Base-by-base conservation (phyloP, 2,797 vertebrate species). In the Acipenser oxyrinchus region DNA sequence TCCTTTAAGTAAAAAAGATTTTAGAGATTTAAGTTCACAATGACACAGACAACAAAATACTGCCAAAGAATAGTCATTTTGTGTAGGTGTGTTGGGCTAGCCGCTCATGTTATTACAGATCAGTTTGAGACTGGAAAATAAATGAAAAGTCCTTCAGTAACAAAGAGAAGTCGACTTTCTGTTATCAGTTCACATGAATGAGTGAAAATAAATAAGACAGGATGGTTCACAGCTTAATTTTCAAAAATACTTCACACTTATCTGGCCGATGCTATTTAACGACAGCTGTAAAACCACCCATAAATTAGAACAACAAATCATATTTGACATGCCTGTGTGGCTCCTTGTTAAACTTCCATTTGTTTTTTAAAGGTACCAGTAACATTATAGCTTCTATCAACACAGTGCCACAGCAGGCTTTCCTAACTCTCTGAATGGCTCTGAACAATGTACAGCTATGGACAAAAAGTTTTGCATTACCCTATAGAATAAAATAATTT, bases 21-120 rank as follows among this genome's bases (percentile, higher is more conserved):
- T 37, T 37, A 37, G 23, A 37, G 23, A 37, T 37, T 37, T 37
- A 37, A 3, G 23, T 37, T 2, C 23, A 37, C 23, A 37, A 37
- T 3, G 23, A 37, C 23, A 37, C 23, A 37, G 23, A 37, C 23
- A 37, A 37, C 49, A 70, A 73, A 80, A 82, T 73, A 77, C 79
- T 74, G 52, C 73, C 78, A 80, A 71, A 71, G 66, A 58, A 37
- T 1, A 71, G 75, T 71, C 51, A 77, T 84, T 86, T 84, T 77
- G 82, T 79, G 72, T 62, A 61, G 64, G 71, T 72, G 62, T 68
- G 67, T 71, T 65, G 53, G 48, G 72, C 71, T 71, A 51, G 61
- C 67, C 37, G 68, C 64, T 74, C 65, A 71, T 75, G 72, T 74
- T 75, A 10, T 49, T 10, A 72, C 37, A 49, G 60, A 49, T 73